These are phyloP conservation scores for Brenthis hecate DNA, from an alignment of 2,888 invertebrate species.

Conservation along the genomic window DNA sequence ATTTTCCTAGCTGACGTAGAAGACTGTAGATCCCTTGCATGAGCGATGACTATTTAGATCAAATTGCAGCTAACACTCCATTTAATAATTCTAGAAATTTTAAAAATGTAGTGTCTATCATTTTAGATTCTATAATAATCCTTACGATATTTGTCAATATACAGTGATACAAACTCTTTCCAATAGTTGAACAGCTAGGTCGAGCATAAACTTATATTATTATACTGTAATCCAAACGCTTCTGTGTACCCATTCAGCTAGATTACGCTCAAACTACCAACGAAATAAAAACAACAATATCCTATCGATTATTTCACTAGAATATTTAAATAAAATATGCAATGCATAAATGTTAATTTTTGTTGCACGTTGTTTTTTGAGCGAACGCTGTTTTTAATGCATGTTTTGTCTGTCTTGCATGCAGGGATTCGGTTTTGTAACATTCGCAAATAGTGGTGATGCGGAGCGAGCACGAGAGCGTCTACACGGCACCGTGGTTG, in stretches of 20 bases:
- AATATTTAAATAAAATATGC: conserved; percentile 79
- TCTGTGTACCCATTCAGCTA: conserved; percentile 81
- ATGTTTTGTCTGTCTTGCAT: conserved; percentile 98
- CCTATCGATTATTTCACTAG: conserved; percentile 77
- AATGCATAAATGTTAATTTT: conserved; percentile 86
- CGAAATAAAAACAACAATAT: conserved; percentile 75
- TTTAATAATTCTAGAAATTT: conserved; percentile 60
- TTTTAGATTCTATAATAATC: conserved; percentile 59
- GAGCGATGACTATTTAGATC: conserved; percentile 73
- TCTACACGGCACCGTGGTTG: conserved; percentile 99
- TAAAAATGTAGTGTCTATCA: conserved; percentile 64
- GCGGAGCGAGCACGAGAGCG: conserved; percentile 99
- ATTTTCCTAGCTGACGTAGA: conserved; percentile 43
- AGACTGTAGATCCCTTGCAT: conserved; percentile 62
- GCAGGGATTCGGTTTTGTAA: conserved; percentile 99
- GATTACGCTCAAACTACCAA: conserved; percentile 82
- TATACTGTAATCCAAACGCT: conserved; percentile 79
- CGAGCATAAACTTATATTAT: conserved; percentile 68
- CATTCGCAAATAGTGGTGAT: conserved; percentile 99
- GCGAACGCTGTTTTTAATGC: conserved; percentile 93
- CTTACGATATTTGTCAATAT: conserved; percentile 47
- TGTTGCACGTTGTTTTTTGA: conserved; percentile 91
- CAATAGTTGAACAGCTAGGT: conserved; percentile 72
- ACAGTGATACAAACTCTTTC: conserved; percentile 64
- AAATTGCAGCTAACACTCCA: conserved; percentile 80